phyloP scores from a whole-genome alignment of 2,797 vertebrate genomes.

The Muscicapa striata region DNA sequence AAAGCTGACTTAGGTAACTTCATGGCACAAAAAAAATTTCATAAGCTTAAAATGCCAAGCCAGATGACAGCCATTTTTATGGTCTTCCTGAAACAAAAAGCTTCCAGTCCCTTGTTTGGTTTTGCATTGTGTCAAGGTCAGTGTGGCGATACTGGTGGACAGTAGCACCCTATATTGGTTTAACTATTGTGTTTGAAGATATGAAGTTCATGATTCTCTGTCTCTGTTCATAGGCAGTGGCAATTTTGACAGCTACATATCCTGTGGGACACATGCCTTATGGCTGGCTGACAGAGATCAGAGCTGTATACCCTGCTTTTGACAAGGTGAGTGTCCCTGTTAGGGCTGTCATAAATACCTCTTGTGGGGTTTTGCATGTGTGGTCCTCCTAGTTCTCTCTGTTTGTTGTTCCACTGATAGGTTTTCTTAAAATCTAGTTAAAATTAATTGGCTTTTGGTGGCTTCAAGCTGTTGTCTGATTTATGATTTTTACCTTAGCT shows the following conservation, averaged over 20 bases:
- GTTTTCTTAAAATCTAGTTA: not conserved
- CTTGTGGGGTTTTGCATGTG: not conserved
- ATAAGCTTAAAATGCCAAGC: not conserved
- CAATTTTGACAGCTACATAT: conserved; percentile 96
- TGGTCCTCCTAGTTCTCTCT: not conserved
- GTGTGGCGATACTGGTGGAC: not conserved
- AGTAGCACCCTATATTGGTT: not conserved
- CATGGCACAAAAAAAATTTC: not conserved
- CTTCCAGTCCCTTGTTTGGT: not conserved
- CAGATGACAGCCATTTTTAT: not conserved
- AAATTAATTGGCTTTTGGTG: not conserved
- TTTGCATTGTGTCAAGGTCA: not conserved
- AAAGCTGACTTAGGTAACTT: not conserved
- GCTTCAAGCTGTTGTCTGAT: not conserved
- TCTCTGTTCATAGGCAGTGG: conserved; percentile 85
- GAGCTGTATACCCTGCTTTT: conserved; percentile 97
- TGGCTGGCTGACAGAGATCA: conserved; percentile 96
- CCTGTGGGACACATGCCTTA: conserved; percentile 99
- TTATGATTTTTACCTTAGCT: conserved; percentile 13
- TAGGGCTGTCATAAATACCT: not conserved
- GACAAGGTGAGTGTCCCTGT: conserved; percentile 86
- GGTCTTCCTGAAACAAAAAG: not conserved
- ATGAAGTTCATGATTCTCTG: not conserved
- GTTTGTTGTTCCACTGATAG: not conserved
- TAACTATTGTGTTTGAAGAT: not conserved